phyloP scores from a whole-genome alignment of 2,113 vertebrate genomes.

The Morphnarchus princeps region DNA sequence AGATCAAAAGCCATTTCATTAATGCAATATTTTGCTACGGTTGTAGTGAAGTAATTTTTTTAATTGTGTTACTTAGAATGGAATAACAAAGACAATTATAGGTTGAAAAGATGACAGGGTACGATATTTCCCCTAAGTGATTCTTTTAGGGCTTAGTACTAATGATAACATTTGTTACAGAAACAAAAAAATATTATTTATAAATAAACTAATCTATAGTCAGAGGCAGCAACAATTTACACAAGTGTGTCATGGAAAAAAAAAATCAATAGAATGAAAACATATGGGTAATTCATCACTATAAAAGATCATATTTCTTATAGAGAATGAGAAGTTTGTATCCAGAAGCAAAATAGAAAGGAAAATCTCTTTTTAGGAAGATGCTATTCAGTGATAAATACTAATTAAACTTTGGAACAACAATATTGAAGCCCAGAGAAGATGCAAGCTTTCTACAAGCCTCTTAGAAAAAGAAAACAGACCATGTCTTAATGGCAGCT shows the following conservation, averaged over 20 bases:
- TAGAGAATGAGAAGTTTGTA: not conserved
- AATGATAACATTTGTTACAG: not conserved
- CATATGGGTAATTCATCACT: not conserved
- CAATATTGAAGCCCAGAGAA: not conserved
- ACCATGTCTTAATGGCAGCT: not conserved
- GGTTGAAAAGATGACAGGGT: not conserved
- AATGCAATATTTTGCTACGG: not conserved
- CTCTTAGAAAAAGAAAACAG: not conserved
- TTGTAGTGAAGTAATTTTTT: not conserved
- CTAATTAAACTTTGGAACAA: not conserved
- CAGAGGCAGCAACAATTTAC: not conserved
- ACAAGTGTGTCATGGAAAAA: not conserved
- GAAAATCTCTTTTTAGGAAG: not conserved
- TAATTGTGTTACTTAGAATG: not conserved
- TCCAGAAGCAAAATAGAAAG: not conserved
- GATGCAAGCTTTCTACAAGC: not conserved
- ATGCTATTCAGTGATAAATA: not conserved
- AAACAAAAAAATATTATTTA: not conserved
- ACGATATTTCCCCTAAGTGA: not conserved
- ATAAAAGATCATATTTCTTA: not conserved
- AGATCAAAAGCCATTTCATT: not conserved
- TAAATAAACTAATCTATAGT: not conserved
- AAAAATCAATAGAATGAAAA: not conserved
- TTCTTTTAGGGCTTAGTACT: not conserved
- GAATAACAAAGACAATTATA: not conserved